A percentile compares a stretch with the other conserved stretches of the same genome.
Evolutionary conservation across 2,888 invertebrate species (phyloP).

Genomic region (Tipula lateralis): DNA sequence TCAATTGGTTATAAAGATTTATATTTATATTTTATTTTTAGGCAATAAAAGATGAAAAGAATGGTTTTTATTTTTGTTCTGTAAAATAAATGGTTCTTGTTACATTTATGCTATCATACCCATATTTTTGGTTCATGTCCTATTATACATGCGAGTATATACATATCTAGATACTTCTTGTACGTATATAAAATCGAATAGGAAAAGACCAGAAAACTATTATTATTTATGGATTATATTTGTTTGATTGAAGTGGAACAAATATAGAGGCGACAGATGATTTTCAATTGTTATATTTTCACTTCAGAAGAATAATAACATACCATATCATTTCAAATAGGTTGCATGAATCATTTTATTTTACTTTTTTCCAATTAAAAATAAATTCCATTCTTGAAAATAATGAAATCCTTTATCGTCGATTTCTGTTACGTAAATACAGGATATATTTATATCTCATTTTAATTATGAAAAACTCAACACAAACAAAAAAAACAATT

Average conservation of each 20-base stretch:
- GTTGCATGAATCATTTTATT: neutral
- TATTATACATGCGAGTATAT: no score
- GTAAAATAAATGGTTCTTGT: neutral
- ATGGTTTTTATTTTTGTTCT: neutral
- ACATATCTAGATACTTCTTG: no score
- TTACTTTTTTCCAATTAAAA: neutral
- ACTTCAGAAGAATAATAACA: neutral
- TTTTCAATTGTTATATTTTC: neutral
- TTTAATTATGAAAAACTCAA: neutral
- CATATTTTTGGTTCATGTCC: neutral
- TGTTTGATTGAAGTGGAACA: neutral
- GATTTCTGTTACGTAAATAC: neutral
- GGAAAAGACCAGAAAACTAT: neutral
- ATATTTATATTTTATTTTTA: neutral
- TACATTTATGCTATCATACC: neutral
- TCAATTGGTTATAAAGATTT: slow-evolving; percentile 24
- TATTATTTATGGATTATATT: neutral
- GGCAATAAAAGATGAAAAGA: slow-evolving; percentile 16
- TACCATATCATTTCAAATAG: neutral
- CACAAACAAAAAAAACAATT: neutral
- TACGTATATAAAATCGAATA: neutral
- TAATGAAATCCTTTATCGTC: no score
- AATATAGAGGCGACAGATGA: neutral
- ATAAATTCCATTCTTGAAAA: neutral
- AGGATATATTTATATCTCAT: neutral